Percentiles rank a stretch among this genome's conserved stretches.
These are phyloP conservation scores for Caenorhabditis afra DNA, from an alignment of 2,888 invertebrate species.

Conservation along the genomic window DNA sequence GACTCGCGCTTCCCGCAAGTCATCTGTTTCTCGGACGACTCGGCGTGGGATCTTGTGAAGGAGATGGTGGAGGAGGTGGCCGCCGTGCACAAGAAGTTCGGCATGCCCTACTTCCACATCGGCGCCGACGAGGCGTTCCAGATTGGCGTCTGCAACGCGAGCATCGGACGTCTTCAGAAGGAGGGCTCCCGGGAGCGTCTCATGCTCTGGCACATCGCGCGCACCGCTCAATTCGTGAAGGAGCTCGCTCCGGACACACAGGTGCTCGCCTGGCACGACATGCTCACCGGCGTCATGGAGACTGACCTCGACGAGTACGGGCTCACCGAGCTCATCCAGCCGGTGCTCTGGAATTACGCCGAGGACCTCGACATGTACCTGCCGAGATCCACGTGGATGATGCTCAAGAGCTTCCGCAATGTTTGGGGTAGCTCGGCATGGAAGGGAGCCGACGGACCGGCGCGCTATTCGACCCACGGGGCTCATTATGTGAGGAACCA, in stretches of 20 bases:
- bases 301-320: constrained; percentile 70
- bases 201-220: constrained; percentile 77
- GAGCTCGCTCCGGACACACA: constrained; percentile 61
- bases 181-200: constrained; percentile 62
- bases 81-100: constrained; percentile 81
- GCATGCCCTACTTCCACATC: constrained; percentile 84
- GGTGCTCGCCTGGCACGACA: constrained; percentile 81
- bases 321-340: constrained; percentile 72
- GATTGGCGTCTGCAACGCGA: constrained; percentile 75
- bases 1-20: constrained; percentile 83
- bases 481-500: constrained; percentile 82
- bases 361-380: constrained; percentile 79
- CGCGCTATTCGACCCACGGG: constrained; percentile 81
- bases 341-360: constrained; percentile 79
- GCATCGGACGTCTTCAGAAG: constrained; percentile 59
- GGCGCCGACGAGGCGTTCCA: constrained; percentile 82
- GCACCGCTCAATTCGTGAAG: constrained; percentile 74
- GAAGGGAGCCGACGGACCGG: constrained; percentile 84
- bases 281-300: constrained; percentile 74
- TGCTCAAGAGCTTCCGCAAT: constrained; percentile 84
- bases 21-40: constrained; percentile 78
- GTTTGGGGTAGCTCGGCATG: constrained; percentile 88
- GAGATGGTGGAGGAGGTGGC: constrained; percentile 79
- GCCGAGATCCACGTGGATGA: constrained; percentile 84
- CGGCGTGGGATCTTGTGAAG: constrained; percentile 81